Base-by-base conservation (phyloP, 1,140 invertebrate genomes). In the Listronotus oregonensis region DNA sequence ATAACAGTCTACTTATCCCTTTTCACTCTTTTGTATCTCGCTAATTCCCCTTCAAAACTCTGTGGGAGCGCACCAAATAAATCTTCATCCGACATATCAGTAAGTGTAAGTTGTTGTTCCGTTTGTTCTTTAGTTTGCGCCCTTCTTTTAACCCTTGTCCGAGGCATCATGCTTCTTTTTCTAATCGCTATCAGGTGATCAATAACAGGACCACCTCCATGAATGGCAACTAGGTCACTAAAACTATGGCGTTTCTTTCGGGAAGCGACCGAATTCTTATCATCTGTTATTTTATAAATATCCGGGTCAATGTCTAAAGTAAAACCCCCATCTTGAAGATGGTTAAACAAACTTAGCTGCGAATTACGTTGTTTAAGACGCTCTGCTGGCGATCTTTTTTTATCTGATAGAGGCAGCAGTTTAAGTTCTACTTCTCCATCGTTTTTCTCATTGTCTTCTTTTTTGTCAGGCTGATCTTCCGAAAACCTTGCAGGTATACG, bases 21-120 rank as follows among this genome's bases (percentile, higher is more conserved):
- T 67, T 76, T 77, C 9, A 79, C 73, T 34, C 78, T 66, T 64
- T 79, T 79, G 50, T 73, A 77, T 49, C 78, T 67, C 1, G 69
- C 57, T 39, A 77, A 58, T 64, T 77, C 1, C 70, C 75, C 52
- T 46, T 75, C 71, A 40, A 73, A 78, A 59, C 73, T 72, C 50
- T 77, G 71, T 9, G 77, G 76, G 11, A 77, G 62, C 3, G 71
- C 73, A 3, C 78, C 78, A 64, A 79, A 79, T 14, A 78, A 59
- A 64, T 78, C 77, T 42, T 72, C 64, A 27, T 73, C 74, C 5
- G 71, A 71, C 64, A 78, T 71, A 54, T 75, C 73, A 9, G 62
- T 62, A 1, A 78, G 60, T 32, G 70, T 61, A 31, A 71, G 57
- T 11, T 60, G 70, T 37, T 66, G 34, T 39, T 64, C 59, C n/a